A percentile compares a stretch with the other conserved stretches of the same genome.
Conservation (phyloP, 2,797 vertebrate genomes). For the Diplodus sargus region DNA sequence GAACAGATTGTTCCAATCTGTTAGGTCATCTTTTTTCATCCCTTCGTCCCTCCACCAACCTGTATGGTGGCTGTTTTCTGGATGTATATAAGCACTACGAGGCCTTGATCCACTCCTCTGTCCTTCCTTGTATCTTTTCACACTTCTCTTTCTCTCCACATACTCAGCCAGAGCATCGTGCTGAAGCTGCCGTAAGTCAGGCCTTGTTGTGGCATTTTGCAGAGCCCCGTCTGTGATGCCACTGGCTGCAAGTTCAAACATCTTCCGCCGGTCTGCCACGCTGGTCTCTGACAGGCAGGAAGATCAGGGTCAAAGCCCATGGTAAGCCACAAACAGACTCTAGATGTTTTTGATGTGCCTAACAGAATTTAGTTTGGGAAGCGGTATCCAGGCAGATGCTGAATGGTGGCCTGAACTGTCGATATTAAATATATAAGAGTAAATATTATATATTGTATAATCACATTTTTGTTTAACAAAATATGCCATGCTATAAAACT, state of each 20-base stretch:
- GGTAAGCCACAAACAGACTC: neutral
- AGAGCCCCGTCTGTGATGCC: slow-evolving; percentile 23
- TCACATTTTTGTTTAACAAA: no score
- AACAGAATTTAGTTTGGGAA: neutral
- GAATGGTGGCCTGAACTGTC: neutral
- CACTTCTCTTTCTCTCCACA: slow-evolving; percentile 90
- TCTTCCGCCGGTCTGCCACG: slow-evolving; percentile 90
- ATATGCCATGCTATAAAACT: no score
- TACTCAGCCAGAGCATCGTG: slow-evolving; percentile 93
- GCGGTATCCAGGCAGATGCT: neutral
- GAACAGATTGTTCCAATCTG: no score
- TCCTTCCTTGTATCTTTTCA: slow-evolving; percentile 70
- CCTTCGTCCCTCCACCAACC: slow-evolving; percentile 39
- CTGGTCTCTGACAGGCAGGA: slow-evolving; percentile 81
- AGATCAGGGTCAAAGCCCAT: neutral
- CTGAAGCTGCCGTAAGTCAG: slow-evolving; percentile 91
- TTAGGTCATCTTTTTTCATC: neutral
- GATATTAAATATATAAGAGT: no score
- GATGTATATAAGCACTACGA: slow-evolving; percentile 83
- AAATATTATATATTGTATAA: no score
- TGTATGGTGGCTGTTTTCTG: slow-evolving; percentile 47
- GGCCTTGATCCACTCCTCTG: slow-evolving; percentile 78
- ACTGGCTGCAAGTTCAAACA: slow-evolving; percentile 89
- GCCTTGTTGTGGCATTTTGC: slow-evolving; percentile 80
- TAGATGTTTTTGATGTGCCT: neutral